These are phyloP conservation scores for Drosophila demipolita DNA, from an alignment of 2,888 invertebrate genomes.

Conservation along the genomic window DNA sequence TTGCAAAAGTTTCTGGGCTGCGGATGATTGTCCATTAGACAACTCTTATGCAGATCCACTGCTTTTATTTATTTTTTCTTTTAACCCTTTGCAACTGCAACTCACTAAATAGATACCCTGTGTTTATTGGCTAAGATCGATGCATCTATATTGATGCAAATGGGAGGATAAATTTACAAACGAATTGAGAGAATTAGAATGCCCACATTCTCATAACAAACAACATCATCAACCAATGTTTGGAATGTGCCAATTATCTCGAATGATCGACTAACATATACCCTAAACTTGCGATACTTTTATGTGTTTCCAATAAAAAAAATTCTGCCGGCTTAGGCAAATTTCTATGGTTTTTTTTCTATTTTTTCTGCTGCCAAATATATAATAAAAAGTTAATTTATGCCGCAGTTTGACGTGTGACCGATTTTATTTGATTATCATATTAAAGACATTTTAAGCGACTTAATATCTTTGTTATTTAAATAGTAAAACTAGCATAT, in stretches of 20 bases:
- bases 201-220: constrained; percentile 36
- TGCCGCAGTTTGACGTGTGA: background rate
- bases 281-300: background rate
- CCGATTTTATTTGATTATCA: background rate
- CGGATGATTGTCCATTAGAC: background rate
- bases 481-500: background rate
- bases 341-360: background rate
- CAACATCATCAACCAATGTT: constrained; percentile 29
- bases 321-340: background rate
- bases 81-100: constrained; percentile 10
- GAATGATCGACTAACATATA: background rate
- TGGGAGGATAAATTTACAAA: constrained; percentile 36
- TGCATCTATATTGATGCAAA: constrained; percentile 38
- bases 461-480: background rate
- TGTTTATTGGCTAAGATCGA: constrained; percentile 12
- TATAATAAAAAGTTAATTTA: background rate
- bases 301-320: background rate
- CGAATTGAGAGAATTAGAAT: constrained; percentile 47
- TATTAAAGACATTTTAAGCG: background rate
- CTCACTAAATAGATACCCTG: constrained; percentile 34
- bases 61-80: background rate
- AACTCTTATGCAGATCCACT: background rate
- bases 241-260: background rate
- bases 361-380: background rate
- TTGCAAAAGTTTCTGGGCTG: background rate